Percentiles rank a stretch among this genome's conserved stretches.
Conservation (phyloP, 2,888 invertebrate species). For the Choreutis nemorana region DNA sequence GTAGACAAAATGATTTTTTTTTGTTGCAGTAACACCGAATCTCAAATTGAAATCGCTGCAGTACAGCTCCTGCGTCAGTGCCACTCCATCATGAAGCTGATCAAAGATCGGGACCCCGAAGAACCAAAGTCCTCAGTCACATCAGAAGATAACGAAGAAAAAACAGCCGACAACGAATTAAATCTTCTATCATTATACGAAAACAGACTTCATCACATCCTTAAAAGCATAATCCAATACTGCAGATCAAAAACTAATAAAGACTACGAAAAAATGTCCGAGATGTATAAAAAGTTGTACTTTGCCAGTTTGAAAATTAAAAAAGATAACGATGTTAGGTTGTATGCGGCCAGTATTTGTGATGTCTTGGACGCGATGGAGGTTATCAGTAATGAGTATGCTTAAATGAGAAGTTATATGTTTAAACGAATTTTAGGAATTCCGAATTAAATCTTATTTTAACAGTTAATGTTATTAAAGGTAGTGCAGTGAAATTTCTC, state of each 20-base stretch:
- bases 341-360: constrained; percentile 39
- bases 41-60: constrained; percentile 61
- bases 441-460: constrained; percentile 4
- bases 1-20: constrained; percentile 13
- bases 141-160: constrained; percentile 32
- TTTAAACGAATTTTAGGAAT: constrained; percentile 4
- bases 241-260: constrained; percentile 48
- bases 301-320: constrained; percentile 44
- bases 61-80: constrained; percentile 63
- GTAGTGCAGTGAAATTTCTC: constrained; percentile 6
- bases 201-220: constrained; percentile 70
- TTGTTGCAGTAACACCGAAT: constrained; percentile 43
- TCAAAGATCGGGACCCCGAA: constrained; percentile 45
- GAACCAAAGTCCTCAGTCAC: constrained; percentile 26
- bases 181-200: constrained; percentile 67
- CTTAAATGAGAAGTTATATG: constrained; percentile 6
- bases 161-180: constrained; percentile 37
- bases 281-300: constrained; percentile 53
- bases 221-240: constrained; percentile 70
- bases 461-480: constrained; percentile 8
- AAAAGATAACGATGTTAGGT: constrained; percentile 26
- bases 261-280: constrained; percentile 49
- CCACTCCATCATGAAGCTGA: constrained; percentile 57
- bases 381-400: constrained; percentile 32
- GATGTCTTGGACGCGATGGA: constrained; percentile 39